Percentiles rank a stretch among this genome's conserved stretches.
Conservation (phyloP, 2,113 vertebrate genomes). For the Onychostruthus taczanowskii region DNA sequence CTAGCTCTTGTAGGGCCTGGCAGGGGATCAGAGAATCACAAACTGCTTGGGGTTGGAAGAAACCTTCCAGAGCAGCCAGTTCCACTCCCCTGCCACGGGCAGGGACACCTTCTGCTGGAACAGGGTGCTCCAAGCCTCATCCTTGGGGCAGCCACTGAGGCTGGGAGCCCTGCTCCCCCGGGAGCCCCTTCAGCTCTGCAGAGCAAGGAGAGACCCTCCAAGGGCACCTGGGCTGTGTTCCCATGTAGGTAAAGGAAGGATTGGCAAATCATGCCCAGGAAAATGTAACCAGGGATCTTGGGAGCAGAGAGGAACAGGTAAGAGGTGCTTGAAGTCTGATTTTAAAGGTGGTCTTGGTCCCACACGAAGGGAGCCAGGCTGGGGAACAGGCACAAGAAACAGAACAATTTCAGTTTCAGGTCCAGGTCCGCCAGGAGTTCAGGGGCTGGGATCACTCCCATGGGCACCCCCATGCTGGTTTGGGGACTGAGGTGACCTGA, state of each 20-base stretch:
- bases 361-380: fast-evolving
- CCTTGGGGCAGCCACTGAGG: background rate
- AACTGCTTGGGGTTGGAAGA: background rate
- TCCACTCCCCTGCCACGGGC: background rate
- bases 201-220: background rate
- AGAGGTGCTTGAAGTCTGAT: background rate
- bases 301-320: background rate
- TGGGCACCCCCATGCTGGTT: fast-evolving
- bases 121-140: background rate
- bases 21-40: background rate
- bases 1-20: background rate
- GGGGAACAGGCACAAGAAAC: background rate
- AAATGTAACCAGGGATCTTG: background rate
- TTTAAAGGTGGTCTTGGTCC: background rate
- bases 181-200: background rate
- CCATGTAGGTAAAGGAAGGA: background rate
- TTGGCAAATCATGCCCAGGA: background rate
- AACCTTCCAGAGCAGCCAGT: background rate
- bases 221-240: background rate
- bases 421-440: background rate
- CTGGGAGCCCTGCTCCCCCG: background rate
- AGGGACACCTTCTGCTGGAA: background rate
- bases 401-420: fast-evolving
- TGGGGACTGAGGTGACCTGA: background rate
- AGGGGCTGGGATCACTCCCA: background rate